Conservation (phyloP, 2,113 vertebrate species). For the Phyllostomus discolor region DNA sequence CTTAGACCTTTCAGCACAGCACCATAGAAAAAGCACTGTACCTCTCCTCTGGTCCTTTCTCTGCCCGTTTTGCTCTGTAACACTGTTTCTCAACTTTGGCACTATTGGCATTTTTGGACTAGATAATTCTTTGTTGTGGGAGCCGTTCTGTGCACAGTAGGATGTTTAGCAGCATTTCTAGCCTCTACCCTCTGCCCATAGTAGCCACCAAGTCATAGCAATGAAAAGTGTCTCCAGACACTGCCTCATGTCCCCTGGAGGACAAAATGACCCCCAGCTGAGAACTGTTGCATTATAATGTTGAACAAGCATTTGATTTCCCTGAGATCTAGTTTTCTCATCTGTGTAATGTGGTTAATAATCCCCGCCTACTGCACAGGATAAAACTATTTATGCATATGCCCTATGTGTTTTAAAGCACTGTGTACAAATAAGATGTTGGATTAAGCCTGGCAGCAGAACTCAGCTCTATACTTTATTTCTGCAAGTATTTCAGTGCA, state of each 20-base stretch:
- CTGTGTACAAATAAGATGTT: neutral
- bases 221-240: neutral
- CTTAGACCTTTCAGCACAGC: neutral
- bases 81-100: neutral
- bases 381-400: neutral
- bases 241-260: neutral
- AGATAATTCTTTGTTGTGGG: neutral
- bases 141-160: neutral
- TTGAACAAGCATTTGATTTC: conserved; percentile 4
- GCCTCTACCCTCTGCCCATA: neutral
- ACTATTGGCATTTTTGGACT: neutral
- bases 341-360: conserved; percentile 14
- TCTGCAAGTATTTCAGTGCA: neutral
- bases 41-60: neutral
- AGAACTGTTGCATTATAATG: neutral
- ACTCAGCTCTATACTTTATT: neutral
- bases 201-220: neutral
- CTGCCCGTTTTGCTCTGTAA: neutral
- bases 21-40: neutral
- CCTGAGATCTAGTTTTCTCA: neutral
- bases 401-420: neutral
- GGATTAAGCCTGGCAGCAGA: neutral
- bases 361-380: neutral
- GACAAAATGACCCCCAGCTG: neutral
- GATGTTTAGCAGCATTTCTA: neutral